Conservation (phyloP, 2,888 invertebrate species). For the Pseudanteris insignis region DNA sequence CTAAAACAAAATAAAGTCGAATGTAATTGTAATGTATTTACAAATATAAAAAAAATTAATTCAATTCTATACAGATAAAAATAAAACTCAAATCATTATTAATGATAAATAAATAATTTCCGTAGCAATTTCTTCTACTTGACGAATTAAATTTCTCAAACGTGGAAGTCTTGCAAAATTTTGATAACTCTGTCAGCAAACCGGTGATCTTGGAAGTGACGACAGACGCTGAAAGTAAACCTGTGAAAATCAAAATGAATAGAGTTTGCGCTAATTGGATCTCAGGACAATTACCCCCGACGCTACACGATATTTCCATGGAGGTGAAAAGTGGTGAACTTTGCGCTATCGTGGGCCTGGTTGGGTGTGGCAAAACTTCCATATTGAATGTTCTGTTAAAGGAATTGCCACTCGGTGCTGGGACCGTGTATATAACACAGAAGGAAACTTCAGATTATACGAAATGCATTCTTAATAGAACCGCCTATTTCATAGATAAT, state of each 20-base stretch:
- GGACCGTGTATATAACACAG: conserved; percentile 52
- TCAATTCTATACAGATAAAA: neutral
- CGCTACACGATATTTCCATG: conserved; percentile 67
- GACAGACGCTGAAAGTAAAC: conserved; percentile 37
- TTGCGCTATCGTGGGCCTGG: conserved; percentile 73
- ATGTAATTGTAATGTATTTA: neutral
- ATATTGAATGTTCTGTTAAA: conserved; percentile 66
- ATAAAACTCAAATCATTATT: too few species aligned
- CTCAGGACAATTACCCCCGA: conserved; percentile 56
- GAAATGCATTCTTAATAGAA: neutral
- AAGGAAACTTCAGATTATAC: conserved; percentile 3
- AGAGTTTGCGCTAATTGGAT: conserved; percentile 61
- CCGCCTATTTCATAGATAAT: conserved; percentile 41
- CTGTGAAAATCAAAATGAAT: conserved; percentile 51
- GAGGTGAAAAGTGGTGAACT: conserved; percentile 65
- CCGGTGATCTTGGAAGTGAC: neutral
- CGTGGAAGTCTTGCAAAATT: conserved; percentile 5
- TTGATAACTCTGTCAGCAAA: neutral
- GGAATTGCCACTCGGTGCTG: conserved; percentile 66
- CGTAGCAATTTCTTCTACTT: conserved; percentile 46
- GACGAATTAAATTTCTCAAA: conserved; percentile 51
- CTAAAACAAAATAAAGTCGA: neutral
- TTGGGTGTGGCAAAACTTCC: conserved; percentile 74
- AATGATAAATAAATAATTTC: neutral
- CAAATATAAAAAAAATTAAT: neutral